Percentiles rank a stretch among this genome's conserved stretches.
Conservation (phyloP, 2,113 vertebrate genomes). For the Rhinolophus sinicus region DNA sequence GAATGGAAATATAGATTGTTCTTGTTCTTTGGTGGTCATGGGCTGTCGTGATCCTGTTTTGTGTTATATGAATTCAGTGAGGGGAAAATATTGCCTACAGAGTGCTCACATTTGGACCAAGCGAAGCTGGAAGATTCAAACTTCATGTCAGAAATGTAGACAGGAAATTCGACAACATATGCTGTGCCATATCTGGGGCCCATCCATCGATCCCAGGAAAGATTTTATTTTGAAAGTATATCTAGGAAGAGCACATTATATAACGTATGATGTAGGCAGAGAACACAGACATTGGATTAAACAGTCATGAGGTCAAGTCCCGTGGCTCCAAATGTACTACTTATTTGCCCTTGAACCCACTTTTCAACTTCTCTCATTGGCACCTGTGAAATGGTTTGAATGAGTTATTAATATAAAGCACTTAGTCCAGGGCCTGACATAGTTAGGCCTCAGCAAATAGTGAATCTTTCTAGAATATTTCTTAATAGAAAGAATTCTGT, state of each 20-base stretch:
- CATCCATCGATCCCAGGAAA: neutral
- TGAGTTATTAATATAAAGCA: neutral
- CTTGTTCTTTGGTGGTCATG: neutral
- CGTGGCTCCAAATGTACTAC: neutral
- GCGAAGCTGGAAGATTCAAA: neutral
- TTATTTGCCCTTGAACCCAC: neutral
- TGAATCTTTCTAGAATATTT: neutral
- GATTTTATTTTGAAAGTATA: neutral
- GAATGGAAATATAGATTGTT: neutral
- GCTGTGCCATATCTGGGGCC: neutral
- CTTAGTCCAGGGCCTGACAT: neutral
- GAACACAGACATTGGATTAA: neutral
- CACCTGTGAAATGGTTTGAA: neutral
- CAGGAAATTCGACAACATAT: neutral
- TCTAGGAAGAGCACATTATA: neutral
- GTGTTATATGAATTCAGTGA: neutral
- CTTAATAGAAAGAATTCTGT: neutral
- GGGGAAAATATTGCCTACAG: rapidly evolving
- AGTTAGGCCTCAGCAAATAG: neutral
- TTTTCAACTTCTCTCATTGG: neutral
- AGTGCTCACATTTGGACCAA: neutral
- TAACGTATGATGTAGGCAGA: neutral
- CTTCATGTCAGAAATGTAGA: neutral
- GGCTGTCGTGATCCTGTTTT: neutral
- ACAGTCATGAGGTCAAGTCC: neutral